phyloP scores from a whole-genome alignment of 2,797 vertebrate genomes.

The Staurois parvus region DNA sequence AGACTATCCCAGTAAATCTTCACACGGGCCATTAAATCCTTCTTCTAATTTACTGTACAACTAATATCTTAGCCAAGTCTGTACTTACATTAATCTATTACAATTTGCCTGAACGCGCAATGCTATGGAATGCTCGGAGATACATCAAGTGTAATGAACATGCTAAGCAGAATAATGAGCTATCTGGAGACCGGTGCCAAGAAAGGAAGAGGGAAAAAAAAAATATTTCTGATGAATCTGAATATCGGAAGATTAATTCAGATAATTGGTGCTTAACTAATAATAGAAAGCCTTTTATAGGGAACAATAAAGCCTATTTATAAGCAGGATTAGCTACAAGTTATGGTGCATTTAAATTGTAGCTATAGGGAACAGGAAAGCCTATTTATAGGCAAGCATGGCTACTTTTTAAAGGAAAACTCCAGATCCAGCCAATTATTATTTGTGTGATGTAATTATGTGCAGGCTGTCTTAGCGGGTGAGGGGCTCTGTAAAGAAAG shows the following conservation, averaged over 20 bases:
- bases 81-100: conserved; percentile 39
- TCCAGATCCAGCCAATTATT: no score
- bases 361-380: not conserved
- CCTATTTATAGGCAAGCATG: no score
- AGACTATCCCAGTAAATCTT: conserved; percentile 25
- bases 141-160: conserved; percentile 43
- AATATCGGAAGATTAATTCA: conserved; percentile 25
- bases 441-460: no score
- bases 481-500: no score
- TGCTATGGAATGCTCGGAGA: conserved; percentile 4
- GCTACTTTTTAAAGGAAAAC: no score
- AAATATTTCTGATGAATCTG: conserved; percentile 26
- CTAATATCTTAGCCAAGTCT: conserved; percentile 20
- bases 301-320: not conserved
- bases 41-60: conserved; percentile 34
- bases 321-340: not conserved
- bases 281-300: not conserved
- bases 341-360: not conserved
- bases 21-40: conserved; percentile 27
- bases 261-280: conserved; percentile 36
- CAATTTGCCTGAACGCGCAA: conserved; percentile 23
- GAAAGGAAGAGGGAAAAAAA: not conserved
- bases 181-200: conserved; percentile 24
- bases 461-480: no score
- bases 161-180: conserved; percentile 34